Evolutionary conservation across 35 echinoderm and acorn worm species (phyloP), one percentile per base, ranked within the genome.

Genomic region (Eucidaris tribuloides): DNA sequence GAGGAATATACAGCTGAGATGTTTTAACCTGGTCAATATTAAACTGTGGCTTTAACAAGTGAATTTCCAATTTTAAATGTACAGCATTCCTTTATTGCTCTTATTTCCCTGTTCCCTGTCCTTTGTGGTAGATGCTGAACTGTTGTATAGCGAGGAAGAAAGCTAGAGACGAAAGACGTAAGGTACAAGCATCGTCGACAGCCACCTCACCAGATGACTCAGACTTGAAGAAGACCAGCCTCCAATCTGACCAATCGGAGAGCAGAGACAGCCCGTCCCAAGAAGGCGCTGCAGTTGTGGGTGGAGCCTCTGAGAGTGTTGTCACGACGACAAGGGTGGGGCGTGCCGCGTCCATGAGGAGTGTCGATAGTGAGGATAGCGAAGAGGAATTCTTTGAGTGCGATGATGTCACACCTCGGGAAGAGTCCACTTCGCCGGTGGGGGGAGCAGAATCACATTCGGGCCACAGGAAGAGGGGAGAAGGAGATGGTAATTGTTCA

Each of bases 301-400:
- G n/a, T 3, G 20, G 39, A 42, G 83, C 80, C 46, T 28, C 3
- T 17, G 40, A 30, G 42, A 59, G 34, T 1, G 50, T 79, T n/a
- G n/a, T n/a, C n/a, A n/a, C n/a, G n/a, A n/a, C n/a, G 23, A 65
- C 85, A 1, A 74, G 61, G 46, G 58, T 62, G 9, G 68, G 38
- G 29, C 27, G 81, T 11, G 61, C 56, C 2, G 81, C 56, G 40
- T 63, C 55, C 14, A 77, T 66, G 35, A 76, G 80, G 24, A 65
- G 79, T 34, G 71, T 35, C n/a, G 85, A 93, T 13, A 93, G 91
- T 46, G 94, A 74, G 24, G 68, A 89, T 30, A 92, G 90, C 39
- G 95, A 98, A 13, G 95, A 98, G 17, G 95, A 98, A 93, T 98
- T 98, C 71, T 98, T 90, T 93, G 95, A 98, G 44, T 98, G 95